Evolutionary conservation across 2,113 vertebrate species (phyloP).

Genomic region (Myrmecobius fasciatus): DNA sequence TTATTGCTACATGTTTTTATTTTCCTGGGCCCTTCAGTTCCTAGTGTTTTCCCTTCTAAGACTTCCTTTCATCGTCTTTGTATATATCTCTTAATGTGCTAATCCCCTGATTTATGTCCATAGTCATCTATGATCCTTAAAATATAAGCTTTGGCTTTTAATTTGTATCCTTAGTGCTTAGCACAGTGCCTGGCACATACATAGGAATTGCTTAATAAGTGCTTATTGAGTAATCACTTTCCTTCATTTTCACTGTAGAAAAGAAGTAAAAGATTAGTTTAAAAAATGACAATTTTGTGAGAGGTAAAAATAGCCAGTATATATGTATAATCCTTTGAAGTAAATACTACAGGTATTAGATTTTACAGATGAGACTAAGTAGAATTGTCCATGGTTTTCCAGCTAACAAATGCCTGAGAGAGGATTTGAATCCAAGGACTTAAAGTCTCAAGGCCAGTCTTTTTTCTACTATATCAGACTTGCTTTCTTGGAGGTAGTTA

Average conservation of each 20-base stretch:
- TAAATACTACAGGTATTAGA: not conserved
- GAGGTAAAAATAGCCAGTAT: slow-evolving; percentile 5
- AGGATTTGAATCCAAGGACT: not conserved
- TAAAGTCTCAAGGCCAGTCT: not conserved
- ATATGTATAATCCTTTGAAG: not conserved
- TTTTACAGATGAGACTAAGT: not conserved
- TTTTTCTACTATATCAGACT: not conserved
- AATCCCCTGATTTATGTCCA: not conserved
- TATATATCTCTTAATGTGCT: not conserved
- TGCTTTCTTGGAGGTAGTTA: not conserved
- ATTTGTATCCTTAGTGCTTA: slow-evolving; percentile 2
- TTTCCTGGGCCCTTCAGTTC: not conserved
- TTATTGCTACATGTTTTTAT: not conserved
- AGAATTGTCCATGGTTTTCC: not conserved
- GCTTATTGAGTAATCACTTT: slow-evolving; percentile 10
- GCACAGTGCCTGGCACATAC: not conserved
- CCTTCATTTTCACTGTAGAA: not conserved
- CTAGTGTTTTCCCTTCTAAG: not conserved
- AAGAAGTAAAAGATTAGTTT: not conserved
- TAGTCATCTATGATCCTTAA: not conserved
- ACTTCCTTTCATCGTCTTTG: not conserved
- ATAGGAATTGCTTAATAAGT: slow-evolving; percentile 10
- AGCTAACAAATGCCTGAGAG: not conserved
- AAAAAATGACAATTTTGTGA: not conserved
- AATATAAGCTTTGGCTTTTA: not conserved